Evolutionary conservation across 2,113 vertebrate genomes (phyloP).

Genomic region (Prochilodus magdalenae): DNA sequence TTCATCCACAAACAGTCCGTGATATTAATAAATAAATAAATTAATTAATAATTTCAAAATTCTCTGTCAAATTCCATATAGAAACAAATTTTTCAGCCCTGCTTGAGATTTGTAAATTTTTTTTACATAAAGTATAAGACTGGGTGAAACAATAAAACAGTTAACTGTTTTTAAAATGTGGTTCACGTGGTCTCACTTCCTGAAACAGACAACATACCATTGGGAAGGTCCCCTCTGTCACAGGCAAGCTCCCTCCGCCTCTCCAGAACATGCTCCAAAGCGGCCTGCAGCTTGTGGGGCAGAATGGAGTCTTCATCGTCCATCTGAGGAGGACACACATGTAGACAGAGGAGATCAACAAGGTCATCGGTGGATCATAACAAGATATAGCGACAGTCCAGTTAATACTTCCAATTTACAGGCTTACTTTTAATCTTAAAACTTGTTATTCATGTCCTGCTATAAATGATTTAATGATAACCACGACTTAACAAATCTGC

Average conservation of each 20-base stretch:
- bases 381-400: background rate
- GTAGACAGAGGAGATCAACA: background rate
- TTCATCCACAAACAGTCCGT: too few relatives aligned
- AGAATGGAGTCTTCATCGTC: slow-evolving; percentile 96
- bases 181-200: too few relatives aligned
- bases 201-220: slow-evolving; percentile 71
- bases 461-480: too few relatives aligned
- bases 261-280: slow-evolving; percentile 91
- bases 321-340: slow-evolving; percentile 76
- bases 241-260: slow-evolving; percentile 88
- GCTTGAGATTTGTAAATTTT: too few relatives aligned
- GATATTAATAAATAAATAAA: too few relatives aligned
- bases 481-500: too few relatives aligned
- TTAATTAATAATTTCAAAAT: too few relatives aligned
- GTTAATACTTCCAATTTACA: background rate
- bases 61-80: too few relatives aligned
- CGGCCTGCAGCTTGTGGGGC: slow-evolving; percentile 92
- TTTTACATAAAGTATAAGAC: background rate
- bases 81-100: too few relatives aligned
- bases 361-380: background rate
- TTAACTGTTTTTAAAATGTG: background rate
- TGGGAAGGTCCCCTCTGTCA: slow-evolving; percentile 82
- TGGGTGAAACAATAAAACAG: background rate
- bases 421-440: too few relatives aligned
- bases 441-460: too few relatives aligned